Evolutionary conservation across 2,113 vertebrate species (phyloP), one percentile per base, ranked within the genome.

Genomic region (Gymnorhina tibicen): DNA sequence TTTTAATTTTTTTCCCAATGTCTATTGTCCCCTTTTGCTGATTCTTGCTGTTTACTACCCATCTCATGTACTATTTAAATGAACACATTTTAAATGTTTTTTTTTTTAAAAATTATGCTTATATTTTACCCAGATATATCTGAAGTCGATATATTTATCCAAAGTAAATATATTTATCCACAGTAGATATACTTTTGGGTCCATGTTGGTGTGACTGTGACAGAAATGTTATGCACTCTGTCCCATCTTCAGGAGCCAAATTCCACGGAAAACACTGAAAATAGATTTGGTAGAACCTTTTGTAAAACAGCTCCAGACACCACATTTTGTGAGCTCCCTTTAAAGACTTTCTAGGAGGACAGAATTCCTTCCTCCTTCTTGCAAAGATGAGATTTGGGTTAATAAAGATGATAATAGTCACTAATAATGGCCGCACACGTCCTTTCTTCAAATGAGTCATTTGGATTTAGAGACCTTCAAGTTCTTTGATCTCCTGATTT

Each of bases 401-500:
- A 10, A 23, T 35, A 53, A 21, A 47, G 20, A 12, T 22, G 42
- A 77, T 14, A 55, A 49, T 0, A 35, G 1, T 13, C 11, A 11
- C 27, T 39, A 28, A 13, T 50, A 28, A 69, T 23, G 16, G 37
- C 50, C 27, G 37, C 15, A 24, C 26, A 17, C 3, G 3, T 68
- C 72, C 49, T 52, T 68, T 11, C 80, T 86, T 90, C 75, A 70
- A 91, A 84, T 7, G 5, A 66, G 53, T 35, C 4, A 0, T 86
- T 92, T 96, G 93, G 39, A 69, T 87, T 75, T 55, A 3, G 74
- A 49, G 90, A 81, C 63, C 42, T 94, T 87, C 55, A 67, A 18
- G 37, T 94, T 68, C 85, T 93, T 86, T 96, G 90, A 82, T 94
- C 85, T 86, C 47, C 41, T 78, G 52, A 58, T 93, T 94, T 96